Conservation (phyloP, 2,888 invertebrate species). For the Sinohyriopsis cumingii region DNA sequence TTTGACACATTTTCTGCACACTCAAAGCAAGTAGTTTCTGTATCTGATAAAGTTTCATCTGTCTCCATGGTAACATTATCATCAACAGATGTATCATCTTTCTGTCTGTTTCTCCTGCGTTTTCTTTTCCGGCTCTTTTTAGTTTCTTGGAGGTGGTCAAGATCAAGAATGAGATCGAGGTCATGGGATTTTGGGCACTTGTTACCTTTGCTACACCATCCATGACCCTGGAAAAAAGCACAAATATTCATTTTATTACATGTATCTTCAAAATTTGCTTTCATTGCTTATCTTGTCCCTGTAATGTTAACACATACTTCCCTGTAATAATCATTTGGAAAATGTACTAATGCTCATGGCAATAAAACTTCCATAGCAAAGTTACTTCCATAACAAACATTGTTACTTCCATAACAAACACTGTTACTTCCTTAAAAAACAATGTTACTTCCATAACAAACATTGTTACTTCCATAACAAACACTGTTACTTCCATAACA, state of each 20-base stretch:
- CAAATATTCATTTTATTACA: background rate
- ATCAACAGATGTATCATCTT: slow-evolving; percentile 10
- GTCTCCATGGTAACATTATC: slow-evolving; percentile 11
- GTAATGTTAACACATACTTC: no score
- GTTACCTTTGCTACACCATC: slow-evolving; percentile 68
- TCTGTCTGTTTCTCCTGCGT: slow-evolving; percentile 29
- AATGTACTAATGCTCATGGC: no score
- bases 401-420: no score
- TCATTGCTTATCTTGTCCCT: background rate
- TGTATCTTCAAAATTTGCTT: background rate
- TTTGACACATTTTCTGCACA: background rate
- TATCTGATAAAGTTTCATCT: background rate
- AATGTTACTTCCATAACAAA: no score
- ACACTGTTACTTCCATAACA: no score
- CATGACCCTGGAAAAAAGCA: slow-evolving; percentile 63
- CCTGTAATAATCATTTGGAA: no score
- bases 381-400: no score
- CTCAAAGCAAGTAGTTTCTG: background rate
- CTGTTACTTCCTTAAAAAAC: no score
- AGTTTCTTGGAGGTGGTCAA: slow-evolving; percentile 47
- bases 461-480: no score
- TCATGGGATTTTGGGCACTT: slow-evolving; percentile 69
- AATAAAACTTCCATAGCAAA: no score
- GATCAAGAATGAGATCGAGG: slow-evolving; percentile 69
- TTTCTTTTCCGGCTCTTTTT: slow-evolving; percentile 54